Conservation (phyloP, 2,888 invertebrate species). For the Eremobia ochroleuca region DNA sequence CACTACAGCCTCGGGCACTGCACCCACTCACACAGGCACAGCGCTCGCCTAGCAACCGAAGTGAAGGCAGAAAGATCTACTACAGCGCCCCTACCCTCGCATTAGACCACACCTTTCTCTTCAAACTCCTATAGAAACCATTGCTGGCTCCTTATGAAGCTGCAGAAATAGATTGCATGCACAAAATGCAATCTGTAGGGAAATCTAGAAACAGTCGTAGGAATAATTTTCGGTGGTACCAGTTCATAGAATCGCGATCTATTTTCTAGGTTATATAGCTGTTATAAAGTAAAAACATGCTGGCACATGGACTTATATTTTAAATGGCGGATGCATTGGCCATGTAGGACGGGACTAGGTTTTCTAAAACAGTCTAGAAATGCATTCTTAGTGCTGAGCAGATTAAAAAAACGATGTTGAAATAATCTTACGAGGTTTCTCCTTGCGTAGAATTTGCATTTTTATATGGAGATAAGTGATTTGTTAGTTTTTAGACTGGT, state of each 20-base stretch:
- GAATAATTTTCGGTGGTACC: slow-evolving; percentile 63
- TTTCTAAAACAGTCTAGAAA: slow-evolving; percentile 84
- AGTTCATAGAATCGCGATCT: slow-evolving; percentile 82
- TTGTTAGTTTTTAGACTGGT: slow-evolving; percentile 62
- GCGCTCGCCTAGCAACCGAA: slow-evolving; percentile 85
- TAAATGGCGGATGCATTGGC: slow-evolving; percentile 84
- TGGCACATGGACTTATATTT: slow-evolving; percentile 81
- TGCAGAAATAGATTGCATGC: rapidly evolving
- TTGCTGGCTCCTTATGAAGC: slow-evolving; percentile 58
- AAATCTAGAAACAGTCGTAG: not conserved
- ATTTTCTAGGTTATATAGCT: slow-evolving; percentile 87
- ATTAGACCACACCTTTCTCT: slow-evolving; percentile 57
- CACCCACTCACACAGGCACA: slow-evolving; percentile 84
- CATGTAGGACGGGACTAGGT: slow-evolving; percentile 81
- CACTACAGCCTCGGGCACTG: slow-evolving; percentile 82
- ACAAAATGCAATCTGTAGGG: slow-evolving; percentile 66
- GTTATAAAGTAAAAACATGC: slow-evolving; percentile 84
- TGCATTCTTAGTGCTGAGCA: slow-evolving; percentile 69
- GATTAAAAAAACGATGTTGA: slow-evolving; percentile 69
- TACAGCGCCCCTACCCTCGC: slow-evolving; percentile 68
- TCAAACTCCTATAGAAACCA: slow-evolving; percentile 56
- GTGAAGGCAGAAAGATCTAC: slow-evolving; percentile 88
- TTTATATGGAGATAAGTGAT: slow-evolving; percentile 63
- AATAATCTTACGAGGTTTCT: slow-evolving; percentile 62
- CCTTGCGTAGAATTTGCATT: slow-evolving; percentile 62